Base-by-base conservation (phyloP, 2,113 vertebrate genomes). In the Ceyx cyanopectus region DNA sequence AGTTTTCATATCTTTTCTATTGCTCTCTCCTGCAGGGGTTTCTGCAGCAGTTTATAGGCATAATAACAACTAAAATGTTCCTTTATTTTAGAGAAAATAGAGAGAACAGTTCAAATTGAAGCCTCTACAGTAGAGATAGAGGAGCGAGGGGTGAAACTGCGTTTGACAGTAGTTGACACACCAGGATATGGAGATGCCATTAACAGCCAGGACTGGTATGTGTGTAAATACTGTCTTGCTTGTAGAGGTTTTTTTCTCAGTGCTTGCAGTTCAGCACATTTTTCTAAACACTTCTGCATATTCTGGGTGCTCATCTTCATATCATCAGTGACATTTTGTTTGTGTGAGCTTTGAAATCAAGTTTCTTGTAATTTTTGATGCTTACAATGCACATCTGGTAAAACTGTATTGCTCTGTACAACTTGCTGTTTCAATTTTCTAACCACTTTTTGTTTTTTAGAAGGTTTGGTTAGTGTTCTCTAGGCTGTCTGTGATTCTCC, bases 91-190 rank as follows among this genome's bases (percentile, higher is more conserved):
- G 99, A 99, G 95, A 99, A 99, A 94, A 99, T 99, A 56, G 98
- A 99, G 95, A 98, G 99, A 68, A 99, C 99, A 0, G 99, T 99
- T 94, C 98, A 99, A 95, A 99, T 99, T 1, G 99, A 99, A 96
- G 99, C 99, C 14, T 99, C 98, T 3, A 99, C 98, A 2, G 99
- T 99, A 75, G 99, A 99, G 95, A 99, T 99, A 17, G 99, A 99
- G 93, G 99, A 99, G 89, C 97, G 98, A 61, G 99, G 99, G 27
- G 99, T 99, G 73, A 99, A 99, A 77, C 98, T 99, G 65, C 98
- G 99, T 46, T 97, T 99, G 48, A 99, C 99, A 2, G 99, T 99
- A 54, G 99, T 99, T 17, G 99, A 99, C 94, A 99, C 99, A 22
- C 98, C 99, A 19, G 99, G 99, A 90, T 99, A 99, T 5, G 99